Evolutionary conservation across 2,888 invertebrate species (phyloP).

Genomic region (Helobdella robusta): DNA sequence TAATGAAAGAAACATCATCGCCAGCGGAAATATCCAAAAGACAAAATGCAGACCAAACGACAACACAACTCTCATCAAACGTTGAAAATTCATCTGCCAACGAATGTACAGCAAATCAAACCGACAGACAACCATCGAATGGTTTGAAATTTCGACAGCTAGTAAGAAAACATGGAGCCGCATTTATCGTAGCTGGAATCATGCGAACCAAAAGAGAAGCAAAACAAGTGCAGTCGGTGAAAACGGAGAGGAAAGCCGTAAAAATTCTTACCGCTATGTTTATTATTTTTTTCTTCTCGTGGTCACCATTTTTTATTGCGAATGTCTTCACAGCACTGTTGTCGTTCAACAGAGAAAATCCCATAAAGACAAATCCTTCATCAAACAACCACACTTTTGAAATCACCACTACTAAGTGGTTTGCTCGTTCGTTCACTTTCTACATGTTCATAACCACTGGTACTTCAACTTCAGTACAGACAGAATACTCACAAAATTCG

Average conservation of each 20-base stretch:
- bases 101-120: neutral
- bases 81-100: neutral
- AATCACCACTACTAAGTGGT: too few species aligned
- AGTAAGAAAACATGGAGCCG: slow-evolving; percentile 43
- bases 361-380: neutral
- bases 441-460: too few species aligned
- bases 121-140: neutral
- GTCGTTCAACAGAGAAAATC: neutral
- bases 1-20: neutral
- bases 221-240: slow-evolving; percentile 52
- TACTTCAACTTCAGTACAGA: too few species aligned
- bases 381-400: neutral
- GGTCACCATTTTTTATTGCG: slow-evolving; percentile 48
- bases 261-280: slow-evolving; percentile 55
- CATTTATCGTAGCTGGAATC: slow-evolving; percentile 43
- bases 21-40: neutral
- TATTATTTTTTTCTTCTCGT: slow-evolving; percentile 45
- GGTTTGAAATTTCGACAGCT: slow-evolving; percentile 35
- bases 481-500: too few species aligned
- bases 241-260: slow-evolving; percentile 88
- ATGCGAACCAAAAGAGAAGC: slow-evolving; percentile 39
- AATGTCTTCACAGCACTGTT: slow-evolving; percentile 70
- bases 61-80: neutral
- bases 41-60: neutral
- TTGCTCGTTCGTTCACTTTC: too few species aligned